phyloP scores from a whole-genome alignment of 2,113 vertebrate genomes.

The Tupaia tana region DNA sequence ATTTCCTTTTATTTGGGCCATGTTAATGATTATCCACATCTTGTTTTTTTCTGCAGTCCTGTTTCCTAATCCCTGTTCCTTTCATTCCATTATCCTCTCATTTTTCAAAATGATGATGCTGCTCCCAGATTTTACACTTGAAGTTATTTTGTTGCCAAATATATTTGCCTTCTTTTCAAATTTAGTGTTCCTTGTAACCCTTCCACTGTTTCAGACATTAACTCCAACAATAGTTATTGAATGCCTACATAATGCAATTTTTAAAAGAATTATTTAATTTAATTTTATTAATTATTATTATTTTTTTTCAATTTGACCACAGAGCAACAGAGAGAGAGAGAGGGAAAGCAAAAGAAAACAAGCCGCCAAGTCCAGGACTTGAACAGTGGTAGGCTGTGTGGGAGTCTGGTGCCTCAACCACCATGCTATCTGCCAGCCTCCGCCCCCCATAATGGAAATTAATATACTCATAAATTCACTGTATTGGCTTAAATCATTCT shows the following conservation, averaged over 20 bases:
- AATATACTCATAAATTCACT: slow-evolving; percentile 9
- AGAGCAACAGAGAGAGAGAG: too few species aligned
- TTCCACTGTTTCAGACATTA: neutral
- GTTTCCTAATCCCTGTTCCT: neutral
- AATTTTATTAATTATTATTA: too few species aligned
- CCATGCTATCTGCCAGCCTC: too few species aligned
- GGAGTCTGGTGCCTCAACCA: too few species aligned
- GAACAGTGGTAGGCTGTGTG: too few species aligned
- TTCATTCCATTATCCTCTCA: neutral
- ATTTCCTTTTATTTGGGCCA: neutral
- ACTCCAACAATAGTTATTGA: neutral
- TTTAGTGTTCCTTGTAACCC: neutral
- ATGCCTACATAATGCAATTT: neutral
- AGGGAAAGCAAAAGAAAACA: too few species aligned
- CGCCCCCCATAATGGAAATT: neutral
- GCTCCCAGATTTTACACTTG: neutral
- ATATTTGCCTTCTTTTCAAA: slow-evolving; percentile 5
- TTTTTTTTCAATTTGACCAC: too few species aligned
- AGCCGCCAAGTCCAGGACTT: too few species aligned
- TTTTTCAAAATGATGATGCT: neutral
- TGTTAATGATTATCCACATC: neutral
- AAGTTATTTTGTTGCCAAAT: slow-evolving; percentile 10
- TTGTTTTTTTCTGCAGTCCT: neutral
- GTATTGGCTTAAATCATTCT: slow-evolving; percentile 1
- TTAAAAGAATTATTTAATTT: too few species aligned